Evolutionary conservation across 2,888 invertebrate genomes (phyloP).

Genomic region (Oxytorus armatus): DNA sequence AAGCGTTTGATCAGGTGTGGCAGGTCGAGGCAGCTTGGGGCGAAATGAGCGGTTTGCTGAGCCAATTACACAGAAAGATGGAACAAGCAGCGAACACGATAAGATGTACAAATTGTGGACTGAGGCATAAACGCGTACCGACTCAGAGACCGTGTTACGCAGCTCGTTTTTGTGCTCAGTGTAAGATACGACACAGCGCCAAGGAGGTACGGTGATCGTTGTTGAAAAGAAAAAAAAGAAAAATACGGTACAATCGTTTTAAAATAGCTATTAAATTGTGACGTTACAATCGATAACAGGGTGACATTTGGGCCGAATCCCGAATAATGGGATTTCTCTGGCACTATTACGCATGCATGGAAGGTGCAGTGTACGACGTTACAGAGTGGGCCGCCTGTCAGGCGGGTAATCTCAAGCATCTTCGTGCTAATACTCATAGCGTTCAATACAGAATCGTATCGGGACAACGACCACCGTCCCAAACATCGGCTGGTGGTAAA

Average conservation of each 20-base stretch:
- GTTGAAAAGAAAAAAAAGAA: not conserved
- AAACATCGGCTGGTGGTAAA: constrained; percentile 76
- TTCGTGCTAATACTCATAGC: constrained; percentile 95
- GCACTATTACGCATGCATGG: constrained; percentile 98
- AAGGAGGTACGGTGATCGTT: constrained; percentile 88
- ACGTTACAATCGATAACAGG: constrained; percentile 85
- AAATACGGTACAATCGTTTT: not conserved
- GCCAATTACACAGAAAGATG: constrained; percentile 96
- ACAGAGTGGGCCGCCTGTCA: constrained; percentile 99
- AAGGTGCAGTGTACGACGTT: constrained; percentile 97
- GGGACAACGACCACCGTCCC: constrained; percentile 87
- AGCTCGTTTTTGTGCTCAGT: constrained; percentile 95
- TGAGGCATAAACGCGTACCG: constrained; percentile 94
- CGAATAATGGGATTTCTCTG: constrained; percentile 94
- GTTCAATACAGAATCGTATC: constrained; percentile 95
- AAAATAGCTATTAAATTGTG: not conserved
- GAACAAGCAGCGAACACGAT: constrained; percentile 97
- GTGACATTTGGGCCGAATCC: constrained; percentile 98
- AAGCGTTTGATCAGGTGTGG: constrained; percentile 90
- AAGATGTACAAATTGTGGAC: constrained; percentile 96
- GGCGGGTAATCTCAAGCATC: constrained; percentile 91
- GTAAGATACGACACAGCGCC: constrained; percentile 95
- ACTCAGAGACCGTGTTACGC: constrained; percentile 96
- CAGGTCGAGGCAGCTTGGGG: constrained; percentile 95
- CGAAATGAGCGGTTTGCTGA: constrained; percentile 94